These are phyloP conservation scores for Kryptolebias marmoratus DNA, from an alignment of 2,113 vertebrate genomes.

Conservation along the genomic window DNA sequence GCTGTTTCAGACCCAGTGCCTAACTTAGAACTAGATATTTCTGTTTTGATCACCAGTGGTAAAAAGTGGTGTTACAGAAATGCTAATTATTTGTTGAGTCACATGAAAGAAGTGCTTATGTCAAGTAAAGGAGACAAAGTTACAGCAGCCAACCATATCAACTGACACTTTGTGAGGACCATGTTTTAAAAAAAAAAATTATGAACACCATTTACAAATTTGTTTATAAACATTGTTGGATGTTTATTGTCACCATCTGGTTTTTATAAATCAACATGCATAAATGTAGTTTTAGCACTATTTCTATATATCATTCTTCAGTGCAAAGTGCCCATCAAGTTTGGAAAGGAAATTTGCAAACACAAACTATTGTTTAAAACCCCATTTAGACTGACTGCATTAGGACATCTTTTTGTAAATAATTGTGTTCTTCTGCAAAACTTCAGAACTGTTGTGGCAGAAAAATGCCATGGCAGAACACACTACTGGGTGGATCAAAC, in stretches of 20 bases:
- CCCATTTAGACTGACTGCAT: too few relatives aligned
- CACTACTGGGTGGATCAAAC: not conserved
- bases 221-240: not conserved
- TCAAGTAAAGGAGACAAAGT: not conserved
- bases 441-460: too few relatives aligned
- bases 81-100: not conserved
- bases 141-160: not conserved
- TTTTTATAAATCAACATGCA: not conserved
- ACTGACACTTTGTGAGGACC: not conserved
- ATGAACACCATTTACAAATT: not conserved
- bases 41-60: not conserved
- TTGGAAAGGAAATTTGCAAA: not conserved
- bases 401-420: too few relatives aligned
- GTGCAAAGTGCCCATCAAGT: not conserved
- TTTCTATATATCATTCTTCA: not conserved
- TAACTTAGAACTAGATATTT: not conserved
- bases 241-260: not conserved
- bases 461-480: too few relatives aligned
- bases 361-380: not conserved
- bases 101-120: not conserved
- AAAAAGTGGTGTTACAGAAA: not conserved
- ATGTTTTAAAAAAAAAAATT: not conserved
- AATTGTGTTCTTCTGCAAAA: too few relatives aligned
- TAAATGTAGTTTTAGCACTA: not conserved
- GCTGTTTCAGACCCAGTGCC: not conserved